Evolutionary conservation across 2,888 invertebrate species (phyloP).

Genomic region (Willowsia nigromaculata): DNA sequence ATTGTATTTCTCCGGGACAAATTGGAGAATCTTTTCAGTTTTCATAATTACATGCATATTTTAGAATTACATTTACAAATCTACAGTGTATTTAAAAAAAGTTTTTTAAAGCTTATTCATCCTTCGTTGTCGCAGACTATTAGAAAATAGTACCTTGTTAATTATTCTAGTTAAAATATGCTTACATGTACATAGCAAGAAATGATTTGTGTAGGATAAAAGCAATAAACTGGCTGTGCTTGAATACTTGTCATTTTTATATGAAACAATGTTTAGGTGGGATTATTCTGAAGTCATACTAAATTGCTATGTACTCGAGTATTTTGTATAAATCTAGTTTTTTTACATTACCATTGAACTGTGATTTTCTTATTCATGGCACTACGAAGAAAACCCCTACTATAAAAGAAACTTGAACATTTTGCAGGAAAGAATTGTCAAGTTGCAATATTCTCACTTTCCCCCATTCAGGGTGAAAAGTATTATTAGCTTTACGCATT

Average conservation of each 20-base stretch:
- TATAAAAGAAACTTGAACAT: conserved; percentile 5
- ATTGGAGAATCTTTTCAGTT: too few relatives aligned
- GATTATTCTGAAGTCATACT: conserved; percentile 54
- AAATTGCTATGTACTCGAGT: conserved; percentile 8
- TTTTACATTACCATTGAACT: conserved; percentile 44
- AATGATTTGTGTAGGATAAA: conserved; percentile 1
- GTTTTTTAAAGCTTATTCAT: conserved; percentile 13
- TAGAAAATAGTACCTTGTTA: conserved; percentile 32
- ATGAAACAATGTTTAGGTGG: conserved; percentile 68
- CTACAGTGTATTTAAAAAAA: not conserved
- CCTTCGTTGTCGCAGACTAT: not conserved
- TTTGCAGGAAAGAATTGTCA: too few relatives aligned
- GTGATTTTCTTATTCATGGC: conserved; percentile 36
- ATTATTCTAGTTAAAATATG: not conserved
- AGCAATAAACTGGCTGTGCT: conserved; percentile 73
- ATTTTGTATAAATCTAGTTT: not conserved
- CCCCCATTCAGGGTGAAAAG: too few relatives aligned
- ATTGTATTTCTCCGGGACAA: too few relatives aligned
- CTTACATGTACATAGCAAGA: not conserved
- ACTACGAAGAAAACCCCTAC: not conserved
- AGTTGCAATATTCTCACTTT: too few relatives aligned
- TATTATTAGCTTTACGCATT: conserved; percentile 23
- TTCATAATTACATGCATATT: not conserved
- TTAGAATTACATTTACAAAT: not conserved
- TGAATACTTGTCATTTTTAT: conserved; percentile 75